phyloP scores from a whole-genome alignment of 2,113 vertebrate genomes.

The Phaetusa simplex region DNA sequence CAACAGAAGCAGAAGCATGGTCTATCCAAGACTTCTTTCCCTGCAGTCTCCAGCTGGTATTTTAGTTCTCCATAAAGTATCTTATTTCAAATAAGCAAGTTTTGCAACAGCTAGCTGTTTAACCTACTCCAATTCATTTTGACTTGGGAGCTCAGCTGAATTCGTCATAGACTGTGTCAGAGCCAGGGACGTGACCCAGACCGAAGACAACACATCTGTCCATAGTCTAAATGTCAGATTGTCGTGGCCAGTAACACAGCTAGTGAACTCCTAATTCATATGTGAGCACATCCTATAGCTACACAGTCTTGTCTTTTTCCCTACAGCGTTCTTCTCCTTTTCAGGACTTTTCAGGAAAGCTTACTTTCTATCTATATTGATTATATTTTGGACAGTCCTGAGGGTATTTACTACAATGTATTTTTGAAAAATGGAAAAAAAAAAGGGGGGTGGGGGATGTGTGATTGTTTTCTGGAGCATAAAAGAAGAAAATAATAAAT shows the following conservation, averaged over 20 bases:
- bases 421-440: background rate
- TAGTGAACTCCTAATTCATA: background rate
- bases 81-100: background rate
- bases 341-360: background rate
- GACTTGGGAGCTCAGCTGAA: background rate
- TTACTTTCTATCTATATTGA: background rate
- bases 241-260: background rate
- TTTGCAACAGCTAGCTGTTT: background rate
- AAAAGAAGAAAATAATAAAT: background rate
- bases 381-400: background rate
- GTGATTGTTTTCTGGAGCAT: background rate
- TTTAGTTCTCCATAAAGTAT: background rate
- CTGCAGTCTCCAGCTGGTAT: background rate
- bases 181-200: background rate
- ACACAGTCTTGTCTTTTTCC: background rate
- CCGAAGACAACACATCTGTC: background rate
- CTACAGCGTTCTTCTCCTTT: background rate
- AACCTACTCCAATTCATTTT: background rate
- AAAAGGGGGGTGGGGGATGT: rapidly evolving
- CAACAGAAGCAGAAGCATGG: background rate
- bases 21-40: background rate
- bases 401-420: background rate
- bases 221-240: background rate
- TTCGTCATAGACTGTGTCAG: background rate
- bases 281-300: rapidly evolving